Percentiles rank a stretch among this genome's conserved stretches.
phyloP scores from a whole-genome alignment of 2,888 invertebrate species.

The Clepsis dumicolana region DNA sequence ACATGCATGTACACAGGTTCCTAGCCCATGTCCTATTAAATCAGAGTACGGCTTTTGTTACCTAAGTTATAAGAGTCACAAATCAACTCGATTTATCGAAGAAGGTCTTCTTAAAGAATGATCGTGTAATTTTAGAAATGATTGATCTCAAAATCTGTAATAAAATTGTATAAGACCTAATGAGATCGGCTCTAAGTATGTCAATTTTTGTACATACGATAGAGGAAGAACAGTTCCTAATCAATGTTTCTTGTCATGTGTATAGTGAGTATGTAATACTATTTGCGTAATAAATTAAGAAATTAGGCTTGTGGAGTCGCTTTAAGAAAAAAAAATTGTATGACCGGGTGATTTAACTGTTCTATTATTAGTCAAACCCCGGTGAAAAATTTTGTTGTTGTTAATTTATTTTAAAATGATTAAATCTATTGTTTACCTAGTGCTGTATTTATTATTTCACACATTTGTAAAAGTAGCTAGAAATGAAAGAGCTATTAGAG shows the following conservation, averaged over 20 bases:
- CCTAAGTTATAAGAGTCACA: not conserved
- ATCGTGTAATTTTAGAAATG: not conserved
- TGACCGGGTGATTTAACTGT: conserved; percentile 15
- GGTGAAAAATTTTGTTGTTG: not conserved
- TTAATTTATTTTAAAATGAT: conserved; percentile 24
- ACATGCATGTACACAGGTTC: conserved; percentile 27
- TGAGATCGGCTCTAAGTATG: not conserved
- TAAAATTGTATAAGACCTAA: conserved; percentile 1
- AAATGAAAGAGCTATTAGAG: not conserved
- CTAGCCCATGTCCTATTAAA: conserved; percentile 37
- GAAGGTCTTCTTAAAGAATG: conserved; percentile 27
- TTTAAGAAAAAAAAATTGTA: not conserved
- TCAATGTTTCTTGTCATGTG: conserved; percentile 24
- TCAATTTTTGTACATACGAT: conserved; percentile 4
- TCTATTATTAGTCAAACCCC: not conserved
- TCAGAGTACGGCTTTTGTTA: conserved; percentile 29
- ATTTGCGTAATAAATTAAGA: not conserved
- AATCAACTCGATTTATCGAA: not conserved
- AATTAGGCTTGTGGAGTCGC: not conserved
- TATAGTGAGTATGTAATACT: conserved; percentile 7
- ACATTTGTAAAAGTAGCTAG: not conserved
- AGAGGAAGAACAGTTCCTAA: conserved; percentile 32
- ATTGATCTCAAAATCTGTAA: conserved; percentile 14
- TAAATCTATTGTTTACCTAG: conserved; percentile 3
- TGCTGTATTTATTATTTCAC: not conserved